These are phyloP conservation scores for Acanthiza pusilla DNA, from an alignment of 2,797 vertebrate genomes.

Conservation along the genomic window DNA sequence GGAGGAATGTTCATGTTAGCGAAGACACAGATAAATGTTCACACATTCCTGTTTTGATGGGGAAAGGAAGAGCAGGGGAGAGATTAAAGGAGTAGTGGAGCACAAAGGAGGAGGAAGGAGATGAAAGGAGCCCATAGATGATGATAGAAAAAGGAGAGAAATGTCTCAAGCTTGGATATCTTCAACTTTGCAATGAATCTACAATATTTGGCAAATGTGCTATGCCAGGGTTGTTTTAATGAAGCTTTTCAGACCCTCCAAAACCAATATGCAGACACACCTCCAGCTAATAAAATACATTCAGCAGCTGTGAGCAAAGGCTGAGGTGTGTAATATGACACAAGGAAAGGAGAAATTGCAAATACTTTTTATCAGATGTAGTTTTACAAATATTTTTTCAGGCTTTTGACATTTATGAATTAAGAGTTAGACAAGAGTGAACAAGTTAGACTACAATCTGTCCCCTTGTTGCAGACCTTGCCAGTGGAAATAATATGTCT, in stretches of 20 bases:
- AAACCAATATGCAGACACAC: not conserved
- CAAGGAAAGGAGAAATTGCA: not conserved
- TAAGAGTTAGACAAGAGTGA: not conserved
- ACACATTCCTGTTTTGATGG: conserved; percentile 13
- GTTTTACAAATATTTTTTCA: not conserved
- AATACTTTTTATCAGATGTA: not conserved
- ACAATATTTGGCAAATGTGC: not conserved
- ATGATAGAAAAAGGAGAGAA: not conserved
- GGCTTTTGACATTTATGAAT: not conserved
- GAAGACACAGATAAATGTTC: conserved; percentile 39
- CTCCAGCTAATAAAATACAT: not conserved
- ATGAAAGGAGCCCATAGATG: not conserved
- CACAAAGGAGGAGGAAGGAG: not conserved
- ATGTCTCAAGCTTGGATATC: not conserved
- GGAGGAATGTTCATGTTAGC: not conserved
- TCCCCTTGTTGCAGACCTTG: not conserved
- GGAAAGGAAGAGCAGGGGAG: not conserved
- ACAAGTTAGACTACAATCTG: not conserved
- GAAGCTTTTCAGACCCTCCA: not conserved
- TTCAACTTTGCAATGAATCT: not conserved
- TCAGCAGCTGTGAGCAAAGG: not conserved
- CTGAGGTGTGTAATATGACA: not conserved
- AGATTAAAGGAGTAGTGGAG: conserved; percentile 41
- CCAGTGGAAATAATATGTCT: not conserved
- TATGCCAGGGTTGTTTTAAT: not conserved